Evolutionary conservation across 2,113 vertebrate genomes (phyloP).

Genomic region (Muntiacus reevesi): DNA sequence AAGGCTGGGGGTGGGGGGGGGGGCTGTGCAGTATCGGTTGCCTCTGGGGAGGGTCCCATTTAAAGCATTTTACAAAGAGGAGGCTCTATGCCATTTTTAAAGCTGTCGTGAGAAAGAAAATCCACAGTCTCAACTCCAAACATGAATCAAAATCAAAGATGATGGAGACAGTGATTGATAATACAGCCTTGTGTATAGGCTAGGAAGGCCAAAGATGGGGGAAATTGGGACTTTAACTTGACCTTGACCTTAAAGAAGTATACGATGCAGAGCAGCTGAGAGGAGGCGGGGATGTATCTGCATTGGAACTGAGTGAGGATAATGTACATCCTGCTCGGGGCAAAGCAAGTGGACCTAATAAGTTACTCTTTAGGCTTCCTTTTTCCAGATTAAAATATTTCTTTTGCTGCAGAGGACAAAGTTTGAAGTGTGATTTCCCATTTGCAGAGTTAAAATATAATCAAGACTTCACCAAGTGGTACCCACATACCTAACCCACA

Average conservation of each 20-base stretch:
- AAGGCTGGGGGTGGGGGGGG: neutral
- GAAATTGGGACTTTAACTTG: neutral
- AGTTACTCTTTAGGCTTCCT: neutral
- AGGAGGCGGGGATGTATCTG: neutral
- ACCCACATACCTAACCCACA: neutral
- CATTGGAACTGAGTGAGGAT: neutral
- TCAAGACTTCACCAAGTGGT: neutral
- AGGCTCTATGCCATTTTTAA: constrained; percentile 30
- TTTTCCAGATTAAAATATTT: neutral
- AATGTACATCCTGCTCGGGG: neutral
- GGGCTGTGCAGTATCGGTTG: neutral
- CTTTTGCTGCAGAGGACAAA: neutral
- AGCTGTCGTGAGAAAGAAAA: constrained; percentile 37
- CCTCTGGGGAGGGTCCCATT: constrained; percentile 30
- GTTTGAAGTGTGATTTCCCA: neutral
- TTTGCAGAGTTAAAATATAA: neutral
- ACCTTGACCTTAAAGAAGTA: neutral
- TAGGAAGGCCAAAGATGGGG: neutral
- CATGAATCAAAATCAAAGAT: constrained; percentile 26
- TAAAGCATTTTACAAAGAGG: neutral
- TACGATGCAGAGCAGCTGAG: neutral
- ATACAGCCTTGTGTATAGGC: neutral
- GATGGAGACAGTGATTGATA: neutral
- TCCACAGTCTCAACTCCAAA: neutral
- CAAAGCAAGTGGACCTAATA: neutral